Evolutionary conservation across 2,888 invertebrate species (phyloP).

Genomic region (Tetanocera ferruginea): DNA sequence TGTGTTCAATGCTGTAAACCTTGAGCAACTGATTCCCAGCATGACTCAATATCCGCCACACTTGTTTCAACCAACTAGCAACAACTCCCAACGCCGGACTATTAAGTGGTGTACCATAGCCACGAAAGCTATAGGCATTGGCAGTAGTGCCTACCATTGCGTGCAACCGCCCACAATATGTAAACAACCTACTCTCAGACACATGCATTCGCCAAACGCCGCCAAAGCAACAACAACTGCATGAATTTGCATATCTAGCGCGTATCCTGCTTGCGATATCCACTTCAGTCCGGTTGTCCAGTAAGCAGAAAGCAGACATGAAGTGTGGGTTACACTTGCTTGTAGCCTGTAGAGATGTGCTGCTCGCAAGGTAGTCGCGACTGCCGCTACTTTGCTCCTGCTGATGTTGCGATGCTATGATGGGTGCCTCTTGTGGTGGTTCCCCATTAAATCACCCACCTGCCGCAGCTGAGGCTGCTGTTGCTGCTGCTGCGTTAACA

Average conservation of each 20-base stretch:
- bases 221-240: background rate
- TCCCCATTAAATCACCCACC: slow-evolving; percentile 55
- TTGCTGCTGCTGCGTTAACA: slow-evolving; percentile 43
- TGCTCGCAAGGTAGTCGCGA: slow-evolving; percentile 1
- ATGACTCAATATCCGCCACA: slow-evolving; percentile 23
- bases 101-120: background rate
- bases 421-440: slow-evolving; percentile 30
- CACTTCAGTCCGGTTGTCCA: background rate
- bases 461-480: slow-evolving; percentile 49
- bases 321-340: slow-evolving; percentile 39
- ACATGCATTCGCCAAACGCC: background rate
- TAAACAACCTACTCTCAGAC: slow-evolving; percentile 23
- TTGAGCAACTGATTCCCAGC: slow-evolving; percentile 4
- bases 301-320: slow-evolving; percentile 41
- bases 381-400: slow-evolving; percentile 8
- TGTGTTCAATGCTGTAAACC: slow-evolving; percentile 14
- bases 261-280: slow-evolving; percentile 10
- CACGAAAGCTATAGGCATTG: background rate
- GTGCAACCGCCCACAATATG: slow-evolving; percentile 53
- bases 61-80: background rate
- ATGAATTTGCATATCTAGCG: slow-evolving; percentile 27
- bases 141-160: slow-evolving; percentile 16
- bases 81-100: background rate
- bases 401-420: slow-evolving; percentile 3
- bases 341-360: slow-evolving; percentile 10